phyloP scores from a whole-genome alignment of 2,888 invertebrate genomes.

The Drosophila imparisetae region DNA sequence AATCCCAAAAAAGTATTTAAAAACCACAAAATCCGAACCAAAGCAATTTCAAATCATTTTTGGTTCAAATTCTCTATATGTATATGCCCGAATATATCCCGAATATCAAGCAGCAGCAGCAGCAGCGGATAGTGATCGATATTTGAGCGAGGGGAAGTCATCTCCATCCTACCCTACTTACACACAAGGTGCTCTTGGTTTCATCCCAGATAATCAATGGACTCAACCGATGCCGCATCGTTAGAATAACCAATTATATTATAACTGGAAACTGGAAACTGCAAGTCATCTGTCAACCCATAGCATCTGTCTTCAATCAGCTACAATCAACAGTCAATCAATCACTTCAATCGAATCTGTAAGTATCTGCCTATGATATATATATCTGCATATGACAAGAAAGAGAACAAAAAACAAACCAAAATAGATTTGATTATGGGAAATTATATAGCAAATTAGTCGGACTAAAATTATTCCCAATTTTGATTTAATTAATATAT shows the following conservation, averaged over 20 bases:
- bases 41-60: slow-evolving; percentile 16
- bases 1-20: slow-evolving; percentile 45
- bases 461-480: background rate
- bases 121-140: slow-evolving; percentile 6
- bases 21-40: slow-evolving; percentile 17
- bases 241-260: background rate
- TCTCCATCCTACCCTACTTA: background rate
- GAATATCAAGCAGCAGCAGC: background rate
- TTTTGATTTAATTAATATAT: background rate
- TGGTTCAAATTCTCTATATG: slow-evolving; percentile 1
- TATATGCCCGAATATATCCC: background rate
- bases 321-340: slow-evolving; percentile 22
- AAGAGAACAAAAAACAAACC: too few relatives aligned
- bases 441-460: background rate
- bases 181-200: slow-evolving; percentile 16
- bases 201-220: slow-evolving; percentile 12
- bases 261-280: slow-evolving; percentile 2
- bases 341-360: slow-evolving; percentile 19
- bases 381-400: background rate
- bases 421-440: background rate
- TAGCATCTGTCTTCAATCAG: slow-evolving; percentile 5
- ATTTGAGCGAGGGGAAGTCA: background rate
- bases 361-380: slow-evolving; percentile 7
- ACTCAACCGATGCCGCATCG: slow-evolving; percentile 8
- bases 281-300: slow-evolving; percentile 3